These are phyloP conservation scores for Xenopus borealis DNA, from an alignment of 2,113 vertebrate species.

Conservation along the genomic window DNA sequence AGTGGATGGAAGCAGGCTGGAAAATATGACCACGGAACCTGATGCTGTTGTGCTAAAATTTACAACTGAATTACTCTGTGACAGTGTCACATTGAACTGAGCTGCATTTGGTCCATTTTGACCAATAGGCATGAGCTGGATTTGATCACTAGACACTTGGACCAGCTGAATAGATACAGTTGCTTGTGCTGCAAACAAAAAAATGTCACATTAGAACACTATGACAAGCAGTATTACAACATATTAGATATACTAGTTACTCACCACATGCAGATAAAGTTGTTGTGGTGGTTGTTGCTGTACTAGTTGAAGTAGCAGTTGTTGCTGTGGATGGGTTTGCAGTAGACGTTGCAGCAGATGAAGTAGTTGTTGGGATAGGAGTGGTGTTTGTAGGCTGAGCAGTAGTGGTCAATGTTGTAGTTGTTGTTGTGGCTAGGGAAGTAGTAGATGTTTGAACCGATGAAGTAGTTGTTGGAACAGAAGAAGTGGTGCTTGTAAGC, in stretches of 20 bases:
- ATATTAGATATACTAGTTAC: background rate
- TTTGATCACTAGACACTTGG: slow-evolving; percentile 30
- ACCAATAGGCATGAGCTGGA: slow-evolving; percentile 45
- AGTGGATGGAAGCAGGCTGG: slow-evolving; percentile 40
- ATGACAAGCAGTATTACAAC: background rate
- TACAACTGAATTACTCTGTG: background rate
- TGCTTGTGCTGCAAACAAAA: slow-evolving; percentile 43
- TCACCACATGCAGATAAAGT: background rate
- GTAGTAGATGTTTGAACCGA: background rate
- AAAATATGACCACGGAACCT: slow-evolving; percentile 8
- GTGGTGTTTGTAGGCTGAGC: background rate
- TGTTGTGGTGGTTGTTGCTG: background rate
- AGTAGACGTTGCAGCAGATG: too few relatives aligned
- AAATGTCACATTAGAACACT: background rate
- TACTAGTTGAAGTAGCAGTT: too few relatives aligned
- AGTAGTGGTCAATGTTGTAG: background rate
- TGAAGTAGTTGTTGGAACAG: too few relatives aligned
- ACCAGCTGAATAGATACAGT: slow-evolving; percentile 38
- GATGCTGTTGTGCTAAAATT: background rate
- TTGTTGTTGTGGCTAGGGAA: background rate
- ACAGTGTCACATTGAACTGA: background rate
- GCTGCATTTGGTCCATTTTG: background rate
- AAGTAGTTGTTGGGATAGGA: too few relatives aligned
- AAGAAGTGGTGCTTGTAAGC: too few relatives aligned
- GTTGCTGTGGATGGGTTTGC: too few relatives aligned